Evolutionary conservation across 2,888 invertebrate genomes (phyloP).

Genomic region (Drosophila formosana): DNA sequence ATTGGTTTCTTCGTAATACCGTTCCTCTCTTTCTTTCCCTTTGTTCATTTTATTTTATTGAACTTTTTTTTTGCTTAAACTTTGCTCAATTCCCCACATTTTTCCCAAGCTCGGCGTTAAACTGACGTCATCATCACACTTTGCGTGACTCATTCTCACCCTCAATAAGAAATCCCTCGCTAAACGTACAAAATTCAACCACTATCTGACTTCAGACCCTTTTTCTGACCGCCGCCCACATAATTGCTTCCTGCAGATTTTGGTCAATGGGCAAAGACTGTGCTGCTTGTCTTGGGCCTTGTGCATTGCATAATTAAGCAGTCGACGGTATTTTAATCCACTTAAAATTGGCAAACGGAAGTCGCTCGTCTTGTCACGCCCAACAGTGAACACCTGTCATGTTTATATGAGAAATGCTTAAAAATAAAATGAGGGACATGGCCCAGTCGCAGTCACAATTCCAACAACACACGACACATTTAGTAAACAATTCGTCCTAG

Average conservation of each 20-base stretch:
- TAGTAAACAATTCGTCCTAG: slow-evolving; percentile 31
- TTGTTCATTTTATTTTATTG: slow-evolving; percentile 31
- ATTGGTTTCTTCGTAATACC: slow-evolving; percentile 11
- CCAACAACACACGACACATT: not conserved
- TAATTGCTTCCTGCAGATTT: slow-evolving; percentile 76
- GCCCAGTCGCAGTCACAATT: not conserved
- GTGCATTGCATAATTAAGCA: slow-evolving; percentile 64
- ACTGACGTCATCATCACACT: slow-evolving; percentile 74
- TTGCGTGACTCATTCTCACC: slow-evolving; percentile 67
- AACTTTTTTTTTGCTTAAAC: slow-evolving; percentile 51
- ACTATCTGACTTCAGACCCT: slow-evolving; percentile 77
- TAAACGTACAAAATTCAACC: slow-evolving; percentile 45
- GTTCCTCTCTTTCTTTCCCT: slow-evolving; percentile 13
- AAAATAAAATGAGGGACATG: slow-evolving; percentile 1
- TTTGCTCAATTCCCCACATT: slow-evolving; percentile 15
- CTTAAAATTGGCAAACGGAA: slow-evolving; percentile 74
- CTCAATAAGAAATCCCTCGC: slow-evolving; percentile 25
- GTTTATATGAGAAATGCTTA: slow-evolving; percentile 51
- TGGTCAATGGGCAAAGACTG: slow-evolving; percentile 54
- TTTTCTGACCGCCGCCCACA: slow-evolving; percentile 64
- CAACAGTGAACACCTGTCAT: slow-evolving; percentile 73
- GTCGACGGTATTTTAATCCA: slow-evolving; percentile 64
- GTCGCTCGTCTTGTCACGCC: slow-evolving; percentile 52
- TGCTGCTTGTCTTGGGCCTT: not conserved
- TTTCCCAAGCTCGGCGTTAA: slow-evolving; percentile 26